Percentiles rank a stretch among this genome's conserved stretches.
phyloP scores from a whole-genome alignment of 2,888 invertebrate genomes.

The Ethmia dodecea region DNA sequence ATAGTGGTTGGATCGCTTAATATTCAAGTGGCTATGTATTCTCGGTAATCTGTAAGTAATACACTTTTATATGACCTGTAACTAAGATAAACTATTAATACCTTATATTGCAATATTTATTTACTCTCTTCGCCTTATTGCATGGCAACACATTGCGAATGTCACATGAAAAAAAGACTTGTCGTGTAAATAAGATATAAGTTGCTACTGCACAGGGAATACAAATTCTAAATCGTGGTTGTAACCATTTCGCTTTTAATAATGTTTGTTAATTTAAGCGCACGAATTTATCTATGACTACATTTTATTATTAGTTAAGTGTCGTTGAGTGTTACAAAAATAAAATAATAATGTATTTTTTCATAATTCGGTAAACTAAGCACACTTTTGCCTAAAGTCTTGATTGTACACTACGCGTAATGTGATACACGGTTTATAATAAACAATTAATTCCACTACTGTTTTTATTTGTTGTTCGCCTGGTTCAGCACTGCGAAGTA shows the following conservation, averaged over 20 bases:
- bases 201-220: too few species aligned
- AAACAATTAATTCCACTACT: conserved; percentile 55
- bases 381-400: conserved; percentile 71
- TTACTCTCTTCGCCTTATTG: too few species aligned
- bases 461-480: conserved; percentile 41
- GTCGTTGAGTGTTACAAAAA: conserved; percentile 45
- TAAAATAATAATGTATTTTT: conserved; percentile 42
- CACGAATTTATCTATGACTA: conserved; percentile 67
- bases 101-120: too few species aligned
- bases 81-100: too few species aligned
- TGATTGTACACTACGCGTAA: conserved; percentile 67
- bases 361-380: conserved; percentile 55
- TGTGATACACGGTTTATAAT: conserved; percentile 74
- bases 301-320: conserved; percentile 39
- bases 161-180: too few species aligned
- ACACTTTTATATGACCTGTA: too few species aligned
- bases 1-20: too few species aligned
- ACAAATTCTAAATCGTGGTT: conserved; percentile 43
- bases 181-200: too few species aligned
- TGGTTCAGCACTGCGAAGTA: conserved; percentile 65
- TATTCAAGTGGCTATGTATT: too few species aligned
- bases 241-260: conserved; percentile 44
- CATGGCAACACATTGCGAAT: too few species aligned
- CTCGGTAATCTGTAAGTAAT: too few species aligned
- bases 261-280: conserved; percentile 53